A percentile compares a stretch with the other conserved stretches of the same genome.
These are phyloP conservation scores for Formica selysi DNA, from an alignment of 1,140 invertebrate genomes.

Conservation along the genomic window DNA sequence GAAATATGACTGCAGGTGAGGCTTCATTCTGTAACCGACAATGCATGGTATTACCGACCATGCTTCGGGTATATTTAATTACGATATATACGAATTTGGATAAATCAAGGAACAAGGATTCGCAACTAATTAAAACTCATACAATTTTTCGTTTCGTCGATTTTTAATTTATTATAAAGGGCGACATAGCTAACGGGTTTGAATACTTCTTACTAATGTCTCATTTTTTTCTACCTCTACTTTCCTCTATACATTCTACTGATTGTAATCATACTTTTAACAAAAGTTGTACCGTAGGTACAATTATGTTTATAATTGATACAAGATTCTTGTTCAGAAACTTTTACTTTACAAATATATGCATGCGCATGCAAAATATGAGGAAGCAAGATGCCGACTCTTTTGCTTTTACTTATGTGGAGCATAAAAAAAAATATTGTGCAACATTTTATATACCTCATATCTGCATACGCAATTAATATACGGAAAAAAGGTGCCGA, in stretches of 20 bases:
- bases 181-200: not conserved
- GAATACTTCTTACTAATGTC: slow-evolving; percentile 1
- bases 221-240: slow-evolving; percentile 4
- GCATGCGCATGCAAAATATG: slow-evolving; percentile 16
- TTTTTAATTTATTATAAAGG: slow-evolving; percentile 11
- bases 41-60: slow-evolving; percentile 78
- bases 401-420: not conserved
- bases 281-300: not conserved
- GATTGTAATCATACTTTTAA: not conserved
- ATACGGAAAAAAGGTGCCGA: not conserved
- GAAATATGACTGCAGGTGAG: slow-evolving; percentile 85
- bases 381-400: not conserved
- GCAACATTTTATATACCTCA: not conserved
- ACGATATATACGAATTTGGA: slow-evolving; percentile 25
- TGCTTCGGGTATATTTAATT: slow-evolving; percentile 47
- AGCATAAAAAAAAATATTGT: slow-evolving; percentile 16
- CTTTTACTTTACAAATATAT: slow-evolving; percentile 27
- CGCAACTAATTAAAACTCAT: not conserved
- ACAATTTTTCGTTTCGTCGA: not conserved
- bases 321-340: not conserved
- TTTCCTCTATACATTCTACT: not conserved
- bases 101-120: slow-evolving; percentile 13
- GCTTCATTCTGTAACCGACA: slow-evolving; percentile 82
- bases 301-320: not conserved
- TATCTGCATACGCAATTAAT: not conserved